Base-by-base conservation (phyloP, 2,113 vertebrate species). In the Rhinolophus sinicus region DNA sequence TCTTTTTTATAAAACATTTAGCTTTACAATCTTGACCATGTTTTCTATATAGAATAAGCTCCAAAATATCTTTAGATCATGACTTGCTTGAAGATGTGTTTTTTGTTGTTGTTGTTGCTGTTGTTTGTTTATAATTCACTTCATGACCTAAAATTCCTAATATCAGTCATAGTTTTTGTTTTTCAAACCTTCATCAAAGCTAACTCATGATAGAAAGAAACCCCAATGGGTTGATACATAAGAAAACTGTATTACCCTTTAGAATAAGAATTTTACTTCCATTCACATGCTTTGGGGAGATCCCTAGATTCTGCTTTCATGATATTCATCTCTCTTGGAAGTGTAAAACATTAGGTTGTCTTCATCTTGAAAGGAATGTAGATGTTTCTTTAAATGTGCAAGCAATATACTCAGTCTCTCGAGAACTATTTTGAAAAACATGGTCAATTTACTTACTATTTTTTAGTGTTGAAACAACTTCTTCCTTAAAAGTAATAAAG, bases 341-440 rank as follows among this genome's bases (percentile, higher is more conserved):
- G 3, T 95, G 0, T 52, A 69, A 85, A 85, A 85, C 44, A 47
- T 69, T 73, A 90, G 24, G 12, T 4, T 73, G 6, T 35, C 3
- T 93, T 90, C 21, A 70, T 77, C 21, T 69, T 93, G 35, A 88
- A 92, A 70, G 44, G 11, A 6, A 89, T 70, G 69, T 30, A 96
- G 33, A 11, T 96, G 64, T 96, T 72, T 93, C 35, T 72, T 54
- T 81, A 90, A 87, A 67, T 50, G 4, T 81, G 0, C 2, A 95
- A 93, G 22, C 10, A 72, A 90, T 47, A 75, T 6, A 38, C 16
- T 93, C 62, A 38, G 10, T 67, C 56, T 96, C 38, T 75, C 54
- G 35, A 93, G 19, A 95, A 78, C 15, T 88, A 62, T 84, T 94
- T 92, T 94, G 47, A 86, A n/a, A 96, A 96, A 67, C 3, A 82